phyloP scores from a whole-genome alignment of 1,140 invertebrate species.

The Monochamus saltuarius region DNA sequence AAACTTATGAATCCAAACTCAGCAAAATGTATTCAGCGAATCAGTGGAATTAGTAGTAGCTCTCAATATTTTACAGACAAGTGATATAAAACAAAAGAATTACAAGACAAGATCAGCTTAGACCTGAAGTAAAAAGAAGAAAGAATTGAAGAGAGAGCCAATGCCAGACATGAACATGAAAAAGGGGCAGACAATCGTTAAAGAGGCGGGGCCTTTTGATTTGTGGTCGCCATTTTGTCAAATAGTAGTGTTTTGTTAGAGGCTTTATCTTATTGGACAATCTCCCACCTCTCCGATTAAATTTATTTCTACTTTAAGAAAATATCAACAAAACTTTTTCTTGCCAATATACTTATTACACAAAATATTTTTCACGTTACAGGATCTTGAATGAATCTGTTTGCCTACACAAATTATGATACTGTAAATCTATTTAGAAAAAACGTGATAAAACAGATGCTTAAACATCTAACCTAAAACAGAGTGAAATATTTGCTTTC shows the following conservation, averaged over 20 bases:
- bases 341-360: not conserved
- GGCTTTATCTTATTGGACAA: constrained; percentile 52
- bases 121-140: constrained; percentile 43
- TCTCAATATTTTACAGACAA: constrained; percentile 43
- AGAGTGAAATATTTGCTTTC: constrained; percentile 10
- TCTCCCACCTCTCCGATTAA: constrained; percentile 47
- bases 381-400: too few relatives aligned
- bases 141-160: constrained; percentile 49
- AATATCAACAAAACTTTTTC: not conserved
- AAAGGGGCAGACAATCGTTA: constrained; percentile 54
- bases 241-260: constrained; percentile 55
- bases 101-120: constrained; percentile 47
- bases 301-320: not conserved
- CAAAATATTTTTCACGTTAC: too few relatives aligned
- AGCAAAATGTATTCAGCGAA: constrained; percentile 22
- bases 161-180: constrained; percentile 51
- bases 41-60: constrained; percentile 35
- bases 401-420: not conserved
- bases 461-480: not conserved
- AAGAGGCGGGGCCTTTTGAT: constrained; percentile 50
- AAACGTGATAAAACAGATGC: not conserved
- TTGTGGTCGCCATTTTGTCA: constrained; percentile 56
- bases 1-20: constrained; percentile 2
- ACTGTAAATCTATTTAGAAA: not conserved
- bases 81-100: constrained; percentile 45